Conservation (phyloP, 2,113 vertebrate species). For the Maccullochella peelii region DNA sequence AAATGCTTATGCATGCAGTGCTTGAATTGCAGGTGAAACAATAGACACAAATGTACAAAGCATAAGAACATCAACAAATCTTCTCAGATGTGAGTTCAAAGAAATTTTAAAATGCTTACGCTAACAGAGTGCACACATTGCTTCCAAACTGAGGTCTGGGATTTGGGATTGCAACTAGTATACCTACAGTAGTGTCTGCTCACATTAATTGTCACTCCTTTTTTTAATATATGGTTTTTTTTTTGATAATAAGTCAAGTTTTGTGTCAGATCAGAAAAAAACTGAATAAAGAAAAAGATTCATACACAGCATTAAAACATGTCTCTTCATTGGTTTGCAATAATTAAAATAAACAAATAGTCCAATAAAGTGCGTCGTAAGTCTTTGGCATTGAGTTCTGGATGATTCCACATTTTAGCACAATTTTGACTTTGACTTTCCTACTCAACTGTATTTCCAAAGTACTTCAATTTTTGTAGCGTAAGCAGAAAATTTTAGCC, state of each 20-base stretch:
- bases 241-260: not conserved
- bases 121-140: constrained; percentile 15
- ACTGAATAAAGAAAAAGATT: not conserved
- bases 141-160: constrained; percentile 20
- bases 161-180: constrained; percentile 27
- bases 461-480: constrained; percentile 35
- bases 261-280: not conserved
- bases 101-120: constrained; percentile 32
- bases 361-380: not conserved
- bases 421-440: constrained; percentile 37
- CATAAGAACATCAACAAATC: constrained; percentile 33
- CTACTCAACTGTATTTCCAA: constrained; percentile 28
- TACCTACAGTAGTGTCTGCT: constrained; percentile 14
- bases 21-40: constrained; percentile 18
- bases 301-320: not conserved
- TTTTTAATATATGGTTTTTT: no score
- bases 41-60: constrained; percentile 36
- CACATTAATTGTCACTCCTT: not conserved
- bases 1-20: constrained; percentile 10
- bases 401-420: constrained; percentile 14
- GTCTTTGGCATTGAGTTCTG: constrained; percentile 10
- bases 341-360: constrained; percentile 13
- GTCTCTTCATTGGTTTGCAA: not conserved
- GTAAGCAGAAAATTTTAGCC: constrained; percentile 44
- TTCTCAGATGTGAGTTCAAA: constrained; percentile 49